Evolutionary conservation across 2,888 invertebrate genomes (phyloP), one percentile per base, ranked within the genome.

Genomic region (Trypoxylon attenuatum): DNA sequence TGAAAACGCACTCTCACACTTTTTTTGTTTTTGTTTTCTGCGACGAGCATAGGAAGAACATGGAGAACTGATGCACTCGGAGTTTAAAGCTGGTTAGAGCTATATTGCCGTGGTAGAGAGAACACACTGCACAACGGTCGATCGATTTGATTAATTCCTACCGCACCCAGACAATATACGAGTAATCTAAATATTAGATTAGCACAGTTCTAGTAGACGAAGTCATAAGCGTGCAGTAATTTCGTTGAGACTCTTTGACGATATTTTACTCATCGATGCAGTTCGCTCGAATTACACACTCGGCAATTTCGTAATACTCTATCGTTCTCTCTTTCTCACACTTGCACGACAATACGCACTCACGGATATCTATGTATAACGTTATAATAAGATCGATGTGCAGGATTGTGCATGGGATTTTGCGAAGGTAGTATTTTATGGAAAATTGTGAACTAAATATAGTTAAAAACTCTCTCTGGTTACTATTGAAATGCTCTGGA

Each of bases 91-190:
- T 58, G 16, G 46, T 41, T 55, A 47, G 41, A 54, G 47, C 69
- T 52, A 61, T 41, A 67, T 71, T 62, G 27, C 43, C 55, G 29
- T 53, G 55, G 60, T 47, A 33, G 19, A 38, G 53, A 62, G n/a
- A n/a, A n/a, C n/a, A n/a, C n/a, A n/a, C n/a, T n/a, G n/a, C n/a
- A n/a, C 49, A 70, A 67, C 52, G 46, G n/a, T 19, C 27, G 22
- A n/a, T n/a, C n/a, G n/a, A n/a, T n/a, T n/a, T n/a, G n/a, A n/a
- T n/a, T n/a, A n/a, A n/a, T n/a, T n/a, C n/a, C 65, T 45, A 61
- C 62, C 53, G 61, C 21, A 47, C 41, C 39, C 41, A 25, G 46
- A 39, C 22, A 38, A 16, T 46, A 61, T 60, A 54, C n/a, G n/a
- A 54, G 43, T 52, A 65, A 63, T 58, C 21, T 56, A 56, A 46